Evolutionary conservation across 1,140 invertebrate genomes (phyloP), one percentile per base, ranked within the genome.

Genomic region (Drosophila yakuba): DNA sequence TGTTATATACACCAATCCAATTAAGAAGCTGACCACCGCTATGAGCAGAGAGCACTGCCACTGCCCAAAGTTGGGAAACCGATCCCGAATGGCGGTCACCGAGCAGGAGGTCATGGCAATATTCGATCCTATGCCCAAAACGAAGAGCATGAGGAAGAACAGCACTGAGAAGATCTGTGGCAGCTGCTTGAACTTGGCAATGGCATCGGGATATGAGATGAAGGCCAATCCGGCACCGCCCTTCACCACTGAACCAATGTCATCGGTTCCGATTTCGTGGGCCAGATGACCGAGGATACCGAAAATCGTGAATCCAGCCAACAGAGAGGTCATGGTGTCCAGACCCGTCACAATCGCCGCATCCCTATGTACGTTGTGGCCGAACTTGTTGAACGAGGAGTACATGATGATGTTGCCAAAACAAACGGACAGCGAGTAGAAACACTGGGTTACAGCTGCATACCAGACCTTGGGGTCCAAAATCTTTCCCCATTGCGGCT

Each of bases 61-160:
- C 63, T 93, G 93, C 55, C 93, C 94, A 11, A 94, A 83, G 32
- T 93, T 83, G 0, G 96, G 95, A 84, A 96, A 97, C 32, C 95
- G 93, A 88, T 97, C 97, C 60, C 94, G 93, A 56, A 97, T 93
- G 0, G 96, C 93, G 0, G 95, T 96, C 56, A 96, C 95, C 28
- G 96, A 93, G 45, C 94, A 94, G 11, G 94, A 94, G 2, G 95
- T 94, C 74, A 96, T 78, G 1, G 95, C 95, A 36, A 96, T 95
- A 8, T 95, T 94, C 39, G 96, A 96, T 6, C 97, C 97, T 28
- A 96, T 93, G 2, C 96, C 97, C 47, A 98, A 93, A 0, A 97
- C 95, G 66, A 96, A 95, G 88, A 98, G 94, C 96, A 97, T 97
- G 7, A 97, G 84, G 93, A 98, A 98, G 94, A 98, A 98, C 5